Conservation (phyloP, 2,888 invertebrate genomes). For the Lamellibrachia columna region DNA sequence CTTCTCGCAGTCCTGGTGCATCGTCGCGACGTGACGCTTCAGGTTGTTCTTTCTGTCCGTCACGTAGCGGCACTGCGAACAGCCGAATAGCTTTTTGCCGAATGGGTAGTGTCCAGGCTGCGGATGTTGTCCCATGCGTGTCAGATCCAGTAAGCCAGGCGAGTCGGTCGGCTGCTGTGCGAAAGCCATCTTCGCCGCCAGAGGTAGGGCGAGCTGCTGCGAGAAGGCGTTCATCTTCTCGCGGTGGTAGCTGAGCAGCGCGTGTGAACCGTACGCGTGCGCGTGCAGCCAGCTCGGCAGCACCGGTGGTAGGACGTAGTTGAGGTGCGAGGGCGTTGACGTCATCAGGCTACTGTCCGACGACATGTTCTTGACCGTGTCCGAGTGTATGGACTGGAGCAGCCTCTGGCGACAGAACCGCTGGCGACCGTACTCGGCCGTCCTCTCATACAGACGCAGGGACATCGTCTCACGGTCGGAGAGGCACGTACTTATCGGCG, state of each 20-base stretch:
- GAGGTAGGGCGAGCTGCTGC: neutral
- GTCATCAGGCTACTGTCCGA: neutral
- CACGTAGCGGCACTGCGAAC: constrained; percentile 57
- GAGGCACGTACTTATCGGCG: neutral
- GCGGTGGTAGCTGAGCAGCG: neutral
- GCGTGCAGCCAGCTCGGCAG: constrained; percentile 1
- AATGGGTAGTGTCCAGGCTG: constrained; percentile 5
- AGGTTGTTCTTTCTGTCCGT: constrained; percentile 65
- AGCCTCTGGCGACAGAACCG: neutral
- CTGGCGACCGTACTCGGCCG: neutral
- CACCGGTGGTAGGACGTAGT: constrained; percentile 1
- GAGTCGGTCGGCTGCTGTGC: neutral
- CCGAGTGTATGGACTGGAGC: neutral
- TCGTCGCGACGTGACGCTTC: constrained; percentile 65
- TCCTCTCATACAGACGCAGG: neutral
- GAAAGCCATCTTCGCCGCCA: neutral
- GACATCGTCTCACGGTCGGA: neutral
- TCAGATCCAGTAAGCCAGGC: constrained; percentile 9
- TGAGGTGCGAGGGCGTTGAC: neutral
- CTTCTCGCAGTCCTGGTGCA: constrained; percentile 62
- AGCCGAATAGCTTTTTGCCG: constrained; percentile 47
- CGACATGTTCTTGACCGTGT: neutral
- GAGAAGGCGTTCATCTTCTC: neutral
- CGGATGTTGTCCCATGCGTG: neutral
- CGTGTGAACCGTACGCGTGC: neutral